Conservation (phyloP, 2,888 invertebrate species). For the Chironomus riparius region DNA sequence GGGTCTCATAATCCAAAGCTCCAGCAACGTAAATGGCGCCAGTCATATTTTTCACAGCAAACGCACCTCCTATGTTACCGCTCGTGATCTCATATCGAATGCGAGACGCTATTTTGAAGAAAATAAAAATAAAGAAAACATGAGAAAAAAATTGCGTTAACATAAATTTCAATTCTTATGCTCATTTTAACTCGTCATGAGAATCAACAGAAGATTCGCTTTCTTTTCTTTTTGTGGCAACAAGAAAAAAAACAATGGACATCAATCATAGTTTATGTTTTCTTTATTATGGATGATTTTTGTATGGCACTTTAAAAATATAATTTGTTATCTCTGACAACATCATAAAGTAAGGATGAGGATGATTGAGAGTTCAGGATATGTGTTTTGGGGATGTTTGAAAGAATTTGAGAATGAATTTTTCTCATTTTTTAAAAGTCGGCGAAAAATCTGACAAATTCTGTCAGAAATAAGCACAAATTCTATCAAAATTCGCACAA, state of each 20-base stretch:
- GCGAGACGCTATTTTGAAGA: conserved; percentile 70
- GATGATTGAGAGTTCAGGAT: too few relatives aligned
- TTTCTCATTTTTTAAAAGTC: too few relatives aligned
- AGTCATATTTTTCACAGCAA: conserved; percentile 96
- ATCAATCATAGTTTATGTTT: conserved; percentile 6
- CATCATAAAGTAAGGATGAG: background rate
- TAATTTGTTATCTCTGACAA: background rate
- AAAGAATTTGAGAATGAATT: background rate
- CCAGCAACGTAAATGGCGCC: conserved; percentile 98
- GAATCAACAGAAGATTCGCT: background rate
- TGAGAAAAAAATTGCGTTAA: background rate
- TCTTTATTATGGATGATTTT: background rate
- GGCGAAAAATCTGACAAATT: too few relatives aligned
- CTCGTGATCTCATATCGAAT: conserved; percentile 99
- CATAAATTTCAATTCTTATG: background rate
- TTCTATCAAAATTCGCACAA: too few relatives aligned
- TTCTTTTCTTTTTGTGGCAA: background rate
- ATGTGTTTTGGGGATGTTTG: background rate
- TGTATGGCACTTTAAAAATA: background rate
- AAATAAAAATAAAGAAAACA: background rate
- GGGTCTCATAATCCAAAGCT: conserved; percentile 91
- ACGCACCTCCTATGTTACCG: conserved; percentile 97
- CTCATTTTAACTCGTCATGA: background rate
- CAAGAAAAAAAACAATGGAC: too few relatives aligned
- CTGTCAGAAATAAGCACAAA: too few relatives aligned